Conservation (phyloP, 2,797 vertebrate genomes). For the Hypotaenidia okinawae region DNA sequence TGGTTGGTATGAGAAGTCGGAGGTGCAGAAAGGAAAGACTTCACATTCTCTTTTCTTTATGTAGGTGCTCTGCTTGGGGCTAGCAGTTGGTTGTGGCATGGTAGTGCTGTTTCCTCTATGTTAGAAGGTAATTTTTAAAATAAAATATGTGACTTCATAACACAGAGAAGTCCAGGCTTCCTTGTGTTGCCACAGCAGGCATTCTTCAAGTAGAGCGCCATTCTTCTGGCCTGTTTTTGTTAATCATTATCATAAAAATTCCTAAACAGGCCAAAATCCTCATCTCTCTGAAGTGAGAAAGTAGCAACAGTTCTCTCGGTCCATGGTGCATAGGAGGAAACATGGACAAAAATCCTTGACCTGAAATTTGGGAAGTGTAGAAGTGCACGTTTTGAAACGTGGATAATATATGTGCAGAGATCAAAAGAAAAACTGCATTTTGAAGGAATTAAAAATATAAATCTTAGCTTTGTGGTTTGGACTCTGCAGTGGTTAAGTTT, state of each 20-base stretch:
- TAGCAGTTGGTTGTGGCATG: not conserved
- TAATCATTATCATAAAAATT: not conserved
- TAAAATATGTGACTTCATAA: not conserved
- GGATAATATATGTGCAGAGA: not conserved
- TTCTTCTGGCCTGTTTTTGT: not conserved
- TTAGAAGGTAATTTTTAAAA: not conserved
- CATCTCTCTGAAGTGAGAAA: not conserved
- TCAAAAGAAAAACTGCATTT: not conserved
- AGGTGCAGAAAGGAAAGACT: not conserved
- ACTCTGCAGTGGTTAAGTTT: not conserved
- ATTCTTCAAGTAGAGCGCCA: not conserved
- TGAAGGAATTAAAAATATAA: not conserved
- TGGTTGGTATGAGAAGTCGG: not conserved
- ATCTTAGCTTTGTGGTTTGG: not conserved
- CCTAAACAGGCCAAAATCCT: not conserved
- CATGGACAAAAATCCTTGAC: not conserved
- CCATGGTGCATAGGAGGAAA: not conserved
- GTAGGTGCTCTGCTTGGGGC: rapidly evolving
- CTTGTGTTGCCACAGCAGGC: not conserved
- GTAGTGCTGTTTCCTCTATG: not conserved
- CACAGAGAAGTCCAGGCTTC: not conserved
- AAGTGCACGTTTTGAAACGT: not conserved
- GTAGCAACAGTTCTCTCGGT: not conserved
- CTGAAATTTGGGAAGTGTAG: not conserved
- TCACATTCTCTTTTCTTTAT: not conserved